A percentile compares a stretch with the other conserved stretches of the same genome.
Conservation (phyloP, 2,888 invertebrate genomes). For the Euclidia mi region DNA sequence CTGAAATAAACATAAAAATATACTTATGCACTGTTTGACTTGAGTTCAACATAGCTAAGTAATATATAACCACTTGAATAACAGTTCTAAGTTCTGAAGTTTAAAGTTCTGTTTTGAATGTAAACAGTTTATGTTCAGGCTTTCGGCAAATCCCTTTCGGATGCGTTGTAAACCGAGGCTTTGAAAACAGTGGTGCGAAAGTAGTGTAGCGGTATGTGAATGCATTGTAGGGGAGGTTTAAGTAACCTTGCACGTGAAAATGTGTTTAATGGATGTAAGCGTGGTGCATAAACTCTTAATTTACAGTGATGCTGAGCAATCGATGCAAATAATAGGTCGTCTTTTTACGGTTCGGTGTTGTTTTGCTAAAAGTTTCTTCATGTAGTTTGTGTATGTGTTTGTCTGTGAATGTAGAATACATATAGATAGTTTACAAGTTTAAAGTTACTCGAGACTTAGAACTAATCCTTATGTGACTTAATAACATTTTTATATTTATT, state of each 20-base stretch:
- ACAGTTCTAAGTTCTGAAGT: constrained; percentile 21
- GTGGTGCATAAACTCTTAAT: constrained; percentile 3
- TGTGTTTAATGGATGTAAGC: constrained; percentile 7
- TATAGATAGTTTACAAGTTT: too few species aligned
- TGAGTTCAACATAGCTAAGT: constrained; percentile 43
- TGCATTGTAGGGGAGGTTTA: constrained; percentile 8
- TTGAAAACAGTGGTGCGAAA: constrained; percentile 35
- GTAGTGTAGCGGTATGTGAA: constrained; percentile 9
- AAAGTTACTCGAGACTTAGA: too few species aligned
- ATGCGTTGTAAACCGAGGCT: constrained; percentile 50
- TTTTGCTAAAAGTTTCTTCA: too few species aligned
- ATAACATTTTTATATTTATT: too few species aligned
- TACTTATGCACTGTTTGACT: constrained; percentile 66
- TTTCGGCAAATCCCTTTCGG: constrained; percentile 63
- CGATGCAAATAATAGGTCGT: not conserved
- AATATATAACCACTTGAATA: constrained; percentile 18
- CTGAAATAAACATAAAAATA: constrained; percentile 72
- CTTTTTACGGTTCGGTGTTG: too few species aligned
- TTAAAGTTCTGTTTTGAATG: constrained; percentile 48
- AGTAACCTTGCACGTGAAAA: constrained; percentile 10
- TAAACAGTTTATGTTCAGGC: constrained; percentile 43
- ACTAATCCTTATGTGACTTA: too few species aligned
- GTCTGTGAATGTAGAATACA: too few species aligned
- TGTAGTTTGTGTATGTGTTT: too few species aligned
- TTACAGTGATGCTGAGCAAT: not conserved